Percentiles rank a stretch among this genome's conserved stretches.
phyloP scores from a whole-genome alignment of 2,797 vertebrate genomes.

The Sebastes iracundus region DNA sequence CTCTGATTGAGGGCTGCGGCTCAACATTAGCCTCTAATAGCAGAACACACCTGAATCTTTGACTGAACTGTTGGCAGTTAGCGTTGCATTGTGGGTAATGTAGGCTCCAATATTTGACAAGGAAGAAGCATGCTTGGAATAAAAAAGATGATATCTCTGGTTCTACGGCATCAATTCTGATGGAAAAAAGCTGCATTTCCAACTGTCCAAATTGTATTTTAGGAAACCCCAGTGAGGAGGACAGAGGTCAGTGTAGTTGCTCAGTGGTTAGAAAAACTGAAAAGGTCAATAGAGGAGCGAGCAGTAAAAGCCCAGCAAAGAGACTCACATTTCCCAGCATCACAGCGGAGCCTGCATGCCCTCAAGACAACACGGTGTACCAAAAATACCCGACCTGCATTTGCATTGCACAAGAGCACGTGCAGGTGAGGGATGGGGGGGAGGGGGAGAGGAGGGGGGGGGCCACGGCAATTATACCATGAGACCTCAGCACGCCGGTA shows the following conservation, averaged over 20 bases:
- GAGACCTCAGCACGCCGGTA: slow-evolving; percentile 22
- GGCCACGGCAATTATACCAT: not conserved
- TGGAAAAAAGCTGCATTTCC: not conserved
- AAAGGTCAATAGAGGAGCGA: slow-evolving; percentile 18
- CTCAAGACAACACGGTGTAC: slow-evolving; percentile 9
- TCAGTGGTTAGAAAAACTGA: not conserved
- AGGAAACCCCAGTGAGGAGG: not conserved
- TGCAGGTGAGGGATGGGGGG: slow-evolving; percentile 28
- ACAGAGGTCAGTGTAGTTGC: not conserved
- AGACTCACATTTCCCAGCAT: slow-evolving; percentile 13
- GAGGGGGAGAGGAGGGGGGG: not conserved
- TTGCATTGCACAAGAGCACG: slow-evolving; percentile 13
- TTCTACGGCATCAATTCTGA: no score
- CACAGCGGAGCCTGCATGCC: slow-evolving; percentile 7
- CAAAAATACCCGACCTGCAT: slow-evolving; percentile 52
- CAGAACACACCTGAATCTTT: not conserved
- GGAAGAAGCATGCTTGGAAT: not conserved
- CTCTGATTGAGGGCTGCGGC: no score
- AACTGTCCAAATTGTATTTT: not conserved
- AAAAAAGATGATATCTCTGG: not conserved
- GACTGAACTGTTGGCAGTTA: not conserved
- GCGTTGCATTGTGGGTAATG: not conserved
- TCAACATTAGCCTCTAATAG: not conserved
- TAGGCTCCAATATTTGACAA: not conserved
- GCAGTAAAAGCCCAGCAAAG: not conserved